Evolutionary conservation across 2,113 vertebrate species (phyloP), one percentile per base, ranked within the genome.

Genomic region (Gavialis gangeticus): DNA sequence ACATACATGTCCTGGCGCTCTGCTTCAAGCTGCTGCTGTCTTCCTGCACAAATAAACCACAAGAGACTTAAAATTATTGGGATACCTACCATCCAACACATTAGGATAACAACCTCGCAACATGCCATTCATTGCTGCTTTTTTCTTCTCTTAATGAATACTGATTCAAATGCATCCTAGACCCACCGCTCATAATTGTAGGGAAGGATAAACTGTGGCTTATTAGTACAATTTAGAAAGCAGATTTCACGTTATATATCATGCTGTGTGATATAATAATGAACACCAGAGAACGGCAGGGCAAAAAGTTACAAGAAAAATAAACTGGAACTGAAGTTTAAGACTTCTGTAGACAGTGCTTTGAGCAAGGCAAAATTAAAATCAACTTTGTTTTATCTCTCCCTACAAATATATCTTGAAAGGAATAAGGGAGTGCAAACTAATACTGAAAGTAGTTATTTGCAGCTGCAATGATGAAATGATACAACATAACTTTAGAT

Each of bases 11-110:
- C 93, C 6, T 99, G 98, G 25, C 98, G 94, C 92, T 98, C 97
- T 0, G 95, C 98, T 10, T 99, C 99, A 97, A 99, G 96, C 97
- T 99, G 96, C 97, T 99, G 99, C 97, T 99, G 99, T 93, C 96
- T 98, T 94, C 98, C 99, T 99, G 67, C 67, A 85, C 15, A 93
- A 83, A 92, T 7, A 64, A 95, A 96, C 12, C 69, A 82, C 9
- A 85, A 55, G 88, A 84, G 28, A 92, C 10, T 3, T 5, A 58
- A 54, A 81, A 82, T 84, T 63, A 82, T 18, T 71, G 13, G 59
- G 15, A 8, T 54, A 30, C 15, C 46, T 77, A 75, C 54, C 34
- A 59, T 73, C 46, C 25, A 27, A 5, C 3, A 5, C 54, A 75
- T 56, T n/a, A 19, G 46, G 79, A 83, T 37, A 59, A 57, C 30